Conservation (phyloP, 2,797 vertebrate species). For the Melanotaenia trifasciata region DNA sequence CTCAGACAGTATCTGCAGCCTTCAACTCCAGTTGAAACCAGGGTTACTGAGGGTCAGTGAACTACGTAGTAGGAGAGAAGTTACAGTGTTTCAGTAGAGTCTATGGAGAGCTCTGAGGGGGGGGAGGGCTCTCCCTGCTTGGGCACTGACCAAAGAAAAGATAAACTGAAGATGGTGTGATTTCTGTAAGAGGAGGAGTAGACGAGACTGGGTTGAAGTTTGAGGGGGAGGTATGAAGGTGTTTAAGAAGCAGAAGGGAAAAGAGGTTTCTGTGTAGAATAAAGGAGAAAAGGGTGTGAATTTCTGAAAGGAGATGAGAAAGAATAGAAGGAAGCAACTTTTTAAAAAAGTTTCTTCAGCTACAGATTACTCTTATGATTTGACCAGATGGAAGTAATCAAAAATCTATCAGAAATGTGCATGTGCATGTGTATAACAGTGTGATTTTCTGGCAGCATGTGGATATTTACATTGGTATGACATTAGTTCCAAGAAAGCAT, state of each 20-base stretch:
- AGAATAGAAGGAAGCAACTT: not conserved
- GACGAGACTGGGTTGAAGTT: slow-evolving; percentile 9
- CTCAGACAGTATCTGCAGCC: slow-evolving; percentile 13
- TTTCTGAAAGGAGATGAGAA: not conserved
- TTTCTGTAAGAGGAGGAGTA: slow-evolving; percentile 39
- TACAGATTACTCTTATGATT: not conserved
- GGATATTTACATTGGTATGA: slow-evolving; percentile 13
- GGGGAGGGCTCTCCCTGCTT: slow-evolving; percentile 1
- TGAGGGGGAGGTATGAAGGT: slow-evolving; percentile 15
- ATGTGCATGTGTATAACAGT: not conserved
- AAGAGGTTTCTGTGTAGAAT: not conserved
- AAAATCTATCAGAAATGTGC: not conserved
- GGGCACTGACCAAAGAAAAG: slow-evolving; percentile 59
- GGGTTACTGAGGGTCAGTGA: slow-evolving; percentile 31
- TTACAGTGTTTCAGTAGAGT: slow-evolving; percentile 31
- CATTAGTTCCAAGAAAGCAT: slow-evolving; percentile 51
- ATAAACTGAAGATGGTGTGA: slow-evolving; percentile 46
- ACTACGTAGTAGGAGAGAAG: slow-evolving; percentile 16
- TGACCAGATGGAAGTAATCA: slow-evolving; percentile 42
- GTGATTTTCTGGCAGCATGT: slow-evolving; percentile 21
- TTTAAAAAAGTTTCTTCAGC: slow-evolving; percentile 15
- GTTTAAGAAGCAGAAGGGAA: slow-evolving; percentile 1
- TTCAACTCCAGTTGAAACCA: not conserved
- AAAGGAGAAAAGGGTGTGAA: not conserved
- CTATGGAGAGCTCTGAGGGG: slow-evolving; percentile 17